These are phyloP conservation scores for Archegozetes longisetosus DNA, from an alignment of 1,140 invertebrate genomes.

Conservation along the genomic window DNA sequence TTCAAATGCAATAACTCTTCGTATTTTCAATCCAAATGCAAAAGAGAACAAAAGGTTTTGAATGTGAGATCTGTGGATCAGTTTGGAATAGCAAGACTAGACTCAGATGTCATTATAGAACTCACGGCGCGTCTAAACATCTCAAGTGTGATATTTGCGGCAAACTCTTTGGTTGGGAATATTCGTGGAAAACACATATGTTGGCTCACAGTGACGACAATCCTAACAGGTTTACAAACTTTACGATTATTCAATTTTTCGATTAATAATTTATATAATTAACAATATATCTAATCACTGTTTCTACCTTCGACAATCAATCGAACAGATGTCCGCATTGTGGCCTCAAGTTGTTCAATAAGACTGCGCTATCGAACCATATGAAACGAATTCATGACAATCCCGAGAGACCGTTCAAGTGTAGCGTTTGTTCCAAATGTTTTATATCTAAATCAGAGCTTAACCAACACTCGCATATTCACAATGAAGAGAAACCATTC, in stretches of 20 bases:
- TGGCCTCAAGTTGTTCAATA: conserved; percentile 19
- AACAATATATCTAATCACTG: neutral
- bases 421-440: conserved; percentile 36
- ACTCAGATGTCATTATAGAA: neutral
- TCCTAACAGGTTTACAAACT: conserved; percentile 14
- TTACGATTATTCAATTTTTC: neutral
- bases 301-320: neutral
- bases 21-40: neutral
- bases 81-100: neutral
- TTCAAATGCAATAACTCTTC: neutral
- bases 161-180: conserved; percentile 24
- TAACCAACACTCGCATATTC: conserved; percentile 35
- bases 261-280: neutral
- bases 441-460: conserved; percentile 39
- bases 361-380: conserved; percentile 15
- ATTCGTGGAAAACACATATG: conserved; percentile 20
- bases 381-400: conserved; percentile 16
- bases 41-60: neutral
- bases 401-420: conserved; percentile 28
- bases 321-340: conserved; percentile 12
- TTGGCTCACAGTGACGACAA: conserved; percentile 17
- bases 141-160: conserved; percentile 24
- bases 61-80: neutral
- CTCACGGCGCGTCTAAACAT: neutral
- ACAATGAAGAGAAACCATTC: conserved; percentile 37